These are phyloP conservation scores for Rhynchomys soricoides DNA, from an alignment of 2,113 vertebrate species.

Conservation along the genomic window DNA sequence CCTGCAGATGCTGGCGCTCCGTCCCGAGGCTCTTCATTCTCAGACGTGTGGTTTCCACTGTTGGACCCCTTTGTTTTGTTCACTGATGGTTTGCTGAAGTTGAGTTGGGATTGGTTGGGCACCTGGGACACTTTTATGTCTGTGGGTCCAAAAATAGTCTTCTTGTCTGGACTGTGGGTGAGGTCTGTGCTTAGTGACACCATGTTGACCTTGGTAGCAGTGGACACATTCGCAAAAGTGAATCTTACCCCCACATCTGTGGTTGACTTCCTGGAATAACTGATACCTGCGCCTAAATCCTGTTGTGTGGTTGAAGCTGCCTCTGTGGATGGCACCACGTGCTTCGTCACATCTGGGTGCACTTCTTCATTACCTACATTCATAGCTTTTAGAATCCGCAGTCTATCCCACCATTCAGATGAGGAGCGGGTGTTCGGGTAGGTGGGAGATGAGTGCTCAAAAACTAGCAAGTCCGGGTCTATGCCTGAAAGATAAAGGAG, in stretches of 20 bases:
- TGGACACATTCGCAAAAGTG: background rate
- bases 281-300: background rate
- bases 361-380: slow-evolving; percentile 87
- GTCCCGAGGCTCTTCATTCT: slow-evolving; percentile 31
- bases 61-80: slow-evolving; percentile 90
- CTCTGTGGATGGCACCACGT: slow-evolving; percentile 61
- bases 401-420: slow-evolving; percentile 80
- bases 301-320: slow-evolving; percentile 57
- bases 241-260: slow-evolving; percentile 44
- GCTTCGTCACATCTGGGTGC: slow-evolving; percentile 41
- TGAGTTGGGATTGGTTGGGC: slow-evolving; percentile 73
- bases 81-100: slow-evolving; percentile 86
- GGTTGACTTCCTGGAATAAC: slow-evolving; percentile 22
- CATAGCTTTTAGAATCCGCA: slow-evolving; percentile 85
- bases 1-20: slow-evolving; percentile 83
- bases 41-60: slow-evolving; percentile 86
- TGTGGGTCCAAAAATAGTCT: background rate
- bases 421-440: slow-evolving; percentile 84
- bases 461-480: slow-evolving; percentile 96
- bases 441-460: slow-evolving; percentile 88
- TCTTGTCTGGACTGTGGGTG: slow-evolving; percentile 35
- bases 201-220: slow-evolving; percentile 21
- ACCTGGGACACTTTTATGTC: slow-evolving; percentile 36
- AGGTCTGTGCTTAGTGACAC: slow-evolving; percentile 20
- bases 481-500: slow-evolving; percentile 85